Evolutionary conservation across 1,140 invertebrate genomes (phyloP).

Genomic region (Caenorhabditis inopinata): DNA sequence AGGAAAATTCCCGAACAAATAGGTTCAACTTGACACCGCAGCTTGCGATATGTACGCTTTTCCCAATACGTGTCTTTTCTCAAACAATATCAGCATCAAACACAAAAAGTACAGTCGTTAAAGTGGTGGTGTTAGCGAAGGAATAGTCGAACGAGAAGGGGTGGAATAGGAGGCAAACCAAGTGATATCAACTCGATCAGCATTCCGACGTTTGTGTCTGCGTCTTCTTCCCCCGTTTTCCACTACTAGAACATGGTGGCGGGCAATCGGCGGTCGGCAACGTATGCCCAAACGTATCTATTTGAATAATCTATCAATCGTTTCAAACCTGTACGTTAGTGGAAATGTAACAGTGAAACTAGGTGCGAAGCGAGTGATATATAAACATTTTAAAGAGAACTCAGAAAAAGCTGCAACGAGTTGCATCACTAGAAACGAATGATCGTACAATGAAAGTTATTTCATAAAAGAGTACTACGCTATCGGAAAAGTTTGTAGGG

Average conservation of each 20-base stretch:
- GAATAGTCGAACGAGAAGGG: background rate
- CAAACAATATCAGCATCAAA: background rate
- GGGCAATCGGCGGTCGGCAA: background rate
- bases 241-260: background rate
- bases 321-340: background rate
- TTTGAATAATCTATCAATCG: constrained; percentile 6
- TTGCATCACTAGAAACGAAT: too few relatives aligned
- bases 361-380: too few relatives aligned
- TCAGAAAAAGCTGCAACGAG: too few relatives aligned
- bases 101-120: background rate
- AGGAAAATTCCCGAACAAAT: too few relatives aligned
- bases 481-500: too few relatives aligned
- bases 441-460: too few relatives aligned
- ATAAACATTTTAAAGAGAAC: too few relatives aligned
- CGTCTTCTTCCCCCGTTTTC: background rate
- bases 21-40: too few relatives aligned
- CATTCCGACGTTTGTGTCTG: background rate
- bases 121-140: background rate
- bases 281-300: background rate
- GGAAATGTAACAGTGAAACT: too few relatives aligned
- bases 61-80: too few relatives aligned
- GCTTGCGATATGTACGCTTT: too few relatives aligned
- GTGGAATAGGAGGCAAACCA: background rate
- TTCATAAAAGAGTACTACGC: too few relatives aligned
- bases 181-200: constrained; percentile 26